phyloP scores from a whole-genome alignment of 2,113 vertebrate species.

The Oreocharis arfaki region DNA sequence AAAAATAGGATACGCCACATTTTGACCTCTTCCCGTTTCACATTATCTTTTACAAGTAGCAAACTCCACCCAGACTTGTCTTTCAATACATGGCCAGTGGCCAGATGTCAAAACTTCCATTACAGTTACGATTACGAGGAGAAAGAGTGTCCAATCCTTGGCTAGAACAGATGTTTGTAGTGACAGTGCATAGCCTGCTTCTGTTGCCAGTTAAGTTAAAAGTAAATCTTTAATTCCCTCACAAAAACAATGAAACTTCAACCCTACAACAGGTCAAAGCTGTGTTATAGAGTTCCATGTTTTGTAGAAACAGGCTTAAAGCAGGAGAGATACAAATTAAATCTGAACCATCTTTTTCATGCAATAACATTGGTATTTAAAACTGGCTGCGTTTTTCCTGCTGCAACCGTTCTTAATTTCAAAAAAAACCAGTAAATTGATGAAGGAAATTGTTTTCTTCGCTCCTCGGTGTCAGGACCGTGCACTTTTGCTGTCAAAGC shows the following conservation, averaged over 20 bases:
- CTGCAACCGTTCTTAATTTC: neutral
- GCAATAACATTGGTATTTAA: neutral
- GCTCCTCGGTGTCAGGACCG: neutral
- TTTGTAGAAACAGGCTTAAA: neutral
- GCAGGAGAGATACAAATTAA: neutral
- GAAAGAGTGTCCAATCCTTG: neutral
- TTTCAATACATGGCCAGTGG: neutral
- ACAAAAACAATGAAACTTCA: neutral
- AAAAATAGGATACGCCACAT: neutral
- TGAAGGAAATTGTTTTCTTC: neutral
- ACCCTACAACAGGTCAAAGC: neutral
- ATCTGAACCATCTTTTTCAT: neutral
- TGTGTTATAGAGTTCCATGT: neutral
- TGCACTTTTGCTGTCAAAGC: fast-evolving
- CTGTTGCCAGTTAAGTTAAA: neutral
- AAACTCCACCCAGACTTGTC: neutral
- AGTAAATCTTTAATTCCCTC: neutral
- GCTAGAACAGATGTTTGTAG: neutral
- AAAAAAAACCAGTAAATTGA: neutral
- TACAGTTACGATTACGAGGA: neutral
- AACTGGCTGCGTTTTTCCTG: neutral
- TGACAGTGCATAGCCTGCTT: neutral
- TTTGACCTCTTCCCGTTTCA: neutral
- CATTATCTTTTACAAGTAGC: neutral
- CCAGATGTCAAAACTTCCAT: neutral